Base-by-base conservation (phyloP, 92 coral and sea anemone genomes). In the Paragorgia papillata region DNA sequence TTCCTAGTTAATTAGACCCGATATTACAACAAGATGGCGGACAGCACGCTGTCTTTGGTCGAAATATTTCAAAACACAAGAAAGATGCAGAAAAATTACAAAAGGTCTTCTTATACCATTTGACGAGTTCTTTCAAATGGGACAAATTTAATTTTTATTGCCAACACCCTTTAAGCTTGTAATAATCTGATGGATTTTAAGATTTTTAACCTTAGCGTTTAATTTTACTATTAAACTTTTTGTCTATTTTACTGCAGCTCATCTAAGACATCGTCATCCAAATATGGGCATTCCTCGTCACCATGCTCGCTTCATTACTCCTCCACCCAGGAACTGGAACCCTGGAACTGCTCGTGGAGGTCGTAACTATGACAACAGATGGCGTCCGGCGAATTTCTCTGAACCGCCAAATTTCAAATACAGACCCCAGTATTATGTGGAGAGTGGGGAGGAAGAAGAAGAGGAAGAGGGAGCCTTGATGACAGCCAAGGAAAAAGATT, bases 401-500 rank as follows among this genome's bases (percentile, higher is more conserved):
- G 77, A 70, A 8, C 51, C 62, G n/a, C 77, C 41, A 0, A 46
- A 21, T n/a, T 67, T 67, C n/a, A 70, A 70, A 53, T 70, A 70
- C 29, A 31, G 55, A 34, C 77, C 77, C 18, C 77, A 70, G 39
- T 70, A 50, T 30, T 70, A 70, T 18, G 62, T 70, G 28, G 63
- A 57, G 15, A 53, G 62, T 53, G 81, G 83, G 54, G 87, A 76
- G 25, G 82, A 79, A 35, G 75, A 57, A 7, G 83, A 60, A 48
- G 95, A 91, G 61, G 97, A 92, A 0, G 83, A 84, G 64, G 98
- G 97, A 27, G 93, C 97, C 9, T 76, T 94, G 14, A 94, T 94
- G 98, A 91, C 92, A 1, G 84, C 97, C n/a, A 75, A 90, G 74
- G 98, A 94, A 78, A 94, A 94, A 41, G 98, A 94, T 34, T 94